Evolutionary conservation across 2,113 vertebrate genomes (phyloP).

Genomic region (Echinops telfairi): DNA sequence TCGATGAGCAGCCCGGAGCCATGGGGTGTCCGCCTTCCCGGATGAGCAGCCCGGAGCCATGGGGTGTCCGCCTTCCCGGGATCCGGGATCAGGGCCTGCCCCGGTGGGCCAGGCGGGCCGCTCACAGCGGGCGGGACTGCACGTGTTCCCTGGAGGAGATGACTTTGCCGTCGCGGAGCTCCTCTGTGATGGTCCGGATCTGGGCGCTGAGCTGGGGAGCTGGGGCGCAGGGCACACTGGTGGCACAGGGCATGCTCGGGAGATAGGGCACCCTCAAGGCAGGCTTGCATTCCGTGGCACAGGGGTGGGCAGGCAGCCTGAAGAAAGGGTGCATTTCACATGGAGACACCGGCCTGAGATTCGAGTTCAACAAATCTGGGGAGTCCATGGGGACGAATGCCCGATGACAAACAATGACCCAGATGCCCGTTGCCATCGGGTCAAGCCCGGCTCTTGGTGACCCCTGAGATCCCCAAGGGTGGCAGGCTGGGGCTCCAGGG

Average conservation of each 20-base stretch:
- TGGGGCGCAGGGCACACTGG: conserved; percentile 17
- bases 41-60: no score
- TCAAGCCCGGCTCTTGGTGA: neutral
- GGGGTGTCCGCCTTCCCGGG: no score
- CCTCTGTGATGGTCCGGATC: conserved; percentile 78
- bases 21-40: conserved; percentile 14
- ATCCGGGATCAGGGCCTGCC: no score
- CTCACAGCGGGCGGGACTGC: conserved; percentile 51
- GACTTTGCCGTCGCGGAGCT: conserved; percentile 81
- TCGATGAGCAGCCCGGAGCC: neutral
- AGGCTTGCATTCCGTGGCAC: conserved; percentile 66
- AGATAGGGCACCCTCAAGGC: neutral
- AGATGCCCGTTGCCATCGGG: neutral
- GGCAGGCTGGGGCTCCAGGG: neutral
- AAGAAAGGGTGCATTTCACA: neutral
- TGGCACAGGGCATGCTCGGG: neutral
- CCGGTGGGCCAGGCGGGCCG: accelerated
- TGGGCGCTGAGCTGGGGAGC: conserved; percentile 71
- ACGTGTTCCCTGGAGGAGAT: conserved; percentile 80
- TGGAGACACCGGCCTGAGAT: neutral
- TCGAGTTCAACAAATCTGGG: neutral
- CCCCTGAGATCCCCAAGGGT: neutral
- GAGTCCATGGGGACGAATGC: neutral
- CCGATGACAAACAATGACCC: neutral
- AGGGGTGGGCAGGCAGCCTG: conserved; percentile 77